These are phyloP conservation scores for Macropus fuliginosus DNA, from an alignment of 2,797 vertebrate species.

Conservation along the genomic window DNA sequence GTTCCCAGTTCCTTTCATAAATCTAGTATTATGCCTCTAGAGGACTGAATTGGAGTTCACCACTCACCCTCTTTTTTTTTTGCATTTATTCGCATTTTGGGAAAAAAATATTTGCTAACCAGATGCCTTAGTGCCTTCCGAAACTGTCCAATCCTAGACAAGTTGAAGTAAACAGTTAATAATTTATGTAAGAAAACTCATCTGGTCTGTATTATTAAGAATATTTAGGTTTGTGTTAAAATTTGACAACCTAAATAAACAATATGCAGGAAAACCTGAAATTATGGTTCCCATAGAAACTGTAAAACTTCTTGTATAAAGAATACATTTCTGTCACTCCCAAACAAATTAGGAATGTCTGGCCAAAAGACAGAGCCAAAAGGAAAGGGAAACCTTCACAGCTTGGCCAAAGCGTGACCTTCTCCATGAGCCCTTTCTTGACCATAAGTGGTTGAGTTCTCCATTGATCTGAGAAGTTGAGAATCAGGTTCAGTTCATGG, in stretches of 20 bases:
- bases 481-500: neutral
- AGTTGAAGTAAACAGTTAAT: neutral
- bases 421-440: neutral
- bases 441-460: neutral
- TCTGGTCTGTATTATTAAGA: neutral
- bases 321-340: neutral
- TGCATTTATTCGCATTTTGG: neutral
- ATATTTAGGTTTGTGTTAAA: neutral
- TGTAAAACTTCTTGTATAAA: no score
- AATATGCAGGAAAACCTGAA: neutral
- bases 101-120: neutral
- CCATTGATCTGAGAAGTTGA: neutral
- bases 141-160: neutral
- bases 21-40: neutral
- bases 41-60: neutral
- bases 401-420: neutral
- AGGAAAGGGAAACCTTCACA: neutral
- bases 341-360: neutral
- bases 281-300: conserved; percentile 4
- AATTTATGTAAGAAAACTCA: neutral
- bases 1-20: neutral
- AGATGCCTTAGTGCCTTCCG: neutral
- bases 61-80: neutral
- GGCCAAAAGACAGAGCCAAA: neutral
- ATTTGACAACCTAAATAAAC: neutral